A percentile compares a stretch with the other conserved stretches of the same genome.
These are phyloP conservation scores for Chanos chanos DNA, from an alignment of 2,797 vertebrate species.

Conservation along the genomic window DNA sequence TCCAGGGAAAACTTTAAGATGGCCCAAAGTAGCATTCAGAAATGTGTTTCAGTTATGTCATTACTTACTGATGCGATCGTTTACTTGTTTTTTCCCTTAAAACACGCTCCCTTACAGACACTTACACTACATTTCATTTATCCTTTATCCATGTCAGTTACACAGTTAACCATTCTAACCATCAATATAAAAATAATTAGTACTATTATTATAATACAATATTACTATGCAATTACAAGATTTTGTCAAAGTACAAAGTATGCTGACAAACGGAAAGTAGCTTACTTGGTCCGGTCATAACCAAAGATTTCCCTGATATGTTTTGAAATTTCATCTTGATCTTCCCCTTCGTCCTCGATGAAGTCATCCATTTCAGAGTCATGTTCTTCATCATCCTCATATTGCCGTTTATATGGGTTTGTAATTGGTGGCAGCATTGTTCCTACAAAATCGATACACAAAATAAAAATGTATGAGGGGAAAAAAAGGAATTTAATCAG, in stretches of 20 bases:
- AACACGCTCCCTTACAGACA: too few relatives aligned
- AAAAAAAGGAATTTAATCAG: not conserved
- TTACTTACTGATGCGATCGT: too few relatives aligned
- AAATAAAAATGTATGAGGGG: too few relatives aligned
- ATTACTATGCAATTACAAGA: not conserved
- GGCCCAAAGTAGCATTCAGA: too few relatives aligned
- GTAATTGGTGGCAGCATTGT: constrained; percentile 75
- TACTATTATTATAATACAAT: too few relatives aligned
- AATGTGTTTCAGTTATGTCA: too few relatives aligned
- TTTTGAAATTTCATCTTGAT: constrained; percentile 89
- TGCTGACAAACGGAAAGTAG: not conserved
- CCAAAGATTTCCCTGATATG: constrained; percentile 97
- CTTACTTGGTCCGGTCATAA: constrained; percentile 85
- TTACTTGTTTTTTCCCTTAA: too few relatives aligned
- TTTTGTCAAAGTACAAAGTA: not conserved
- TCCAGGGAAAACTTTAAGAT: too few relatives aligned
- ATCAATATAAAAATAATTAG: too few relatives aligned
- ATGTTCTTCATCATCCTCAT: constrained; percentile 85
- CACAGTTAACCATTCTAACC: too few relatives aligned
- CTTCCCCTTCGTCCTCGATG: constrained; percentile 87
- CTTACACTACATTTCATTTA: too few relatives aligned
- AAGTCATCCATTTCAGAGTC: constrained; percentile 99
- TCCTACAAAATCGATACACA: constrained; percentile 64
- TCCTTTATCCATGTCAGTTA: too few relatives aligned
- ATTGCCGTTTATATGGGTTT: constrained; percentile 82